Base-by-base conservation (phyloP, 1,140 invertebrate genomes). In the Centruroides sculpturatus region DNA sequence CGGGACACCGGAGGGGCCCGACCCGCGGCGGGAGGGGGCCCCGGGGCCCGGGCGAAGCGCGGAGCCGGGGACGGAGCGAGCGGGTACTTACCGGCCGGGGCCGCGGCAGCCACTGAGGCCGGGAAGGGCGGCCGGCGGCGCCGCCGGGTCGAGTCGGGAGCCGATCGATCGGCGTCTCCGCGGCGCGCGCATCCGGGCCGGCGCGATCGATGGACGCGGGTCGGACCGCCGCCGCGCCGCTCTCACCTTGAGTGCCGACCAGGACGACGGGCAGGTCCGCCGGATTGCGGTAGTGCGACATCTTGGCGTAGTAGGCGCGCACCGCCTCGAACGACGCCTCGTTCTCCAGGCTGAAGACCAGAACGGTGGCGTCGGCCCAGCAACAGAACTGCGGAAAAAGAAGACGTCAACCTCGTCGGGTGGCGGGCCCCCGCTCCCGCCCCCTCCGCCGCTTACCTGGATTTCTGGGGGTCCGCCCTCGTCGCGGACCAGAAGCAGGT, bases 351-450 rank as follows among this genome's bases (percentile, higher is more conserved):
- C 90, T 92, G 78, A 98, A 98, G 50, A 98, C 94, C 75, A 98
- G 92, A 67, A 99, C 89, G 60, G 98, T 88, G 55, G 93, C 95
- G 77, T 98, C 95, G 71, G 97, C 89, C 95, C 95, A 99, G 64
- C 92, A 84, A 55, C 92, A 89, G 77, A 99, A 98, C 92, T 98
- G 80, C 35, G 23, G 8, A 41, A 8, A 8, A 3, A 41, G 41
- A 41, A 1, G 8, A 41, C 5, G 41, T 41, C 41, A 41, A 3
- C 41, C 5, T 1, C 5, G 41, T 5, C 8, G 41, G 8, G 41
- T 41, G 8, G 41, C 8, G 8, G 41, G 41, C 41, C 5, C 41
- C 41, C 5, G 41, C 23, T 23, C 23, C 23, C 23, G 8, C 41
- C 5, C 5, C 41, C 41, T 41, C 41, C 41, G 41, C 8, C 41